phyloP scores from a whole-genome alignment of 2,113 vertebrate species.

The Emydura subglobosa region DNA sequence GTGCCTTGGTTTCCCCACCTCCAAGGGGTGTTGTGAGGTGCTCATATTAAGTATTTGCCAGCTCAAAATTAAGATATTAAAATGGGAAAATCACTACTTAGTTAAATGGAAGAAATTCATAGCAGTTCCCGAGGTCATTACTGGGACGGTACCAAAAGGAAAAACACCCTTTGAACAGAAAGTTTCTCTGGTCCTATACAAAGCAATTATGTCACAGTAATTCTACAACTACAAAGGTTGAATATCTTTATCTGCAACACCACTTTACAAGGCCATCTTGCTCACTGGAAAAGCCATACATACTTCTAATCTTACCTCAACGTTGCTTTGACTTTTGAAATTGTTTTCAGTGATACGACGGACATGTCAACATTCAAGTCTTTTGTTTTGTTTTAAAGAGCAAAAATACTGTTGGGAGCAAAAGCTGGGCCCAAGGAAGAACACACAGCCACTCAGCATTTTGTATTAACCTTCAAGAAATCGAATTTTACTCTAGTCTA shows the following conservation, averaged over 20 bases:
- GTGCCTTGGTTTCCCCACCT: neutral
- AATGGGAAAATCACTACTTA: neutral
- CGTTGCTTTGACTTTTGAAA: neutral
- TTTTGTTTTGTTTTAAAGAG: neutral
- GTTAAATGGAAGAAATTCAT: neutral
- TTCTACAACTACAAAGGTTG: neutral
- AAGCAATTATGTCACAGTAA: neutral
- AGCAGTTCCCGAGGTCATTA: neutral
- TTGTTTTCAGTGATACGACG: neutral
- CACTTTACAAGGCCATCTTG: neutral
- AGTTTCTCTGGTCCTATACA: neutral
- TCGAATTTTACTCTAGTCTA: slow-evolving; percentile 36
- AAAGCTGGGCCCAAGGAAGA: neutral
- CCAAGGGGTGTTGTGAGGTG: neutral
- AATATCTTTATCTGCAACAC: neutral
- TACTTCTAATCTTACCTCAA: too few species aligned
- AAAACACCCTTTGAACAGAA: neutral
- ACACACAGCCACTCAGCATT: neutral
- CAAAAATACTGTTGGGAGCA: neutral
- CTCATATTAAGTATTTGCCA: neutral
- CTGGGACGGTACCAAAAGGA: neutral
- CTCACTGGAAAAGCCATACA: neutral
- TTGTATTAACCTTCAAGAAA: slow-evolving; percentile 60
- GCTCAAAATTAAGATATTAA: neutral
- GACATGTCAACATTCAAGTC: fast-evolving